Base-by-base conservation (phyloP, 1,140 invertebrate species). In the Antheraea mylitta region DNA sequence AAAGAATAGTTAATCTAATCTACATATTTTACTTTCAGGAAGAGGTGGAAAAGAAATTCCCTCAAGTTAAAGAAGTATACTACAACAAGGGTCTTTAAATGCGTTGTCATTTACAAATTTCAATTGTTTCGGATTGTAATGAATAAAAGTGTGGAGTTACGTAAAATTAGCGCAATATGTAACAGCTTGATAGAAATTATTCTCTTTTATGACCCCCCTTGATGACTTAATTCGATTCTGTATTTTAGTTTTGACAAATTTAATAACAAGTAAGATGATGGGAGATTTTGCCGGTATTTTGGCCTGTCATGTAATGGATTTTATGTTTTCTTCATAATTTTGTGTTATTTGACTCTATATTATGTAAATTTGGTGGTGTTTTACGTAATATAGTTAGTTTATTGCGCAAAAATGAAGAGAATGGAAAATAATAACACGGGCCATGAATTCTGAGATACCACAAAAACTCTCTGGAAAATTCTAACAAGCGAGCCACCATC, bases 41-140 rank as follows among this genome's bases (percentile, higher is more conserved):
- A 42, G 45, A 61, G 7, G 71, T 80, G 8, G 78, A 82, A 53
- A 83, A 77, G 64, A 83, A 85, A 66, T 80, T 76, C 60, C 83
- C 82, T 0, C 78, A 82, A 66, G 58, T 72, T 18, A 80, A 76
- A 30, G 72, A 80, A 61, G 74, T 89, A 7, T 74, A 78, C 64
- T 90, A 79, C 80, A 90, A 90, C 68, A 90, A 90, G 67, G 87
- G 87, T n/a, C 71, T 89, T 60, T 89, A 85, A 84, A 38, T 45
- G 42, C 19, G 6, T 53, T 53, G 16, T 53, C 7, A 42, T 9
- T 8, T 42, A 42, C 7, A 42, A 16, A 13, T 53, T 53, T 11
- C 45, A 53, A 13, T 53, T 13, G 45, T 1, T 53, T 16, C 13
- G 16, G 45, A 53, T 53, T 53, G 9, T 45, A 48, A 42, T 42